Evolutionary conservation across 2,888 invertebrate species (phyloP).

Genomic region (Eledone cirrhosa): DNA sequence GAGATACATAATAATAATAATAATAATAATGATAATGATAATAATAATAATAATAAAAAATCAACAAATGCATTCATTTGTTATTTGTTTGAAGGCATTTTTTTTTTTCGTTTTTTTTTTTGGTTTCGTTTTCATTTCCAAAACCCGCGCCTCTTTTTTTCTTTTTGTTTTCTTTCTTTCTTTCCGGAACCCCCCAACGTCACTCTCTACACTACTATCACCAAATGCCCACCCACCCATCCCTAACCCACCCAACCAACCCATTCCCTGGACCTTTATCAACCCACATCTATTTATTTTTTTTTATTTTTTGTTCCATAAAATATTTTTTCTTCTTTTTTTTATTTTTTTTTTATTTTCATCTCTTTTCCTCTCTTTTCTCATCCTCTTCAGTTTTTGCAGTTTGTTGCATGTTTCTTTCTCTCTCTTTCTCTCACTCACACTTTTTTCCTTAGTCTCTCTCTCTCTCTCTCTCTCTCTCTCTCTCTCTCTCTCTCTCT

Average conservation of each 20-base stretch:
- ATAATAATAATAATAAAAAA: too few relatives aligned
- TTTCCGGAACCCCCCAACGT: too few relatives aligned
- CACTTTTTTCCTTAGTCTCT: neutral
- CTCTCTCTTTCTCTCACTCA: neutral
- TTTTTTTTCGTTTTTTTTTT: too few relatives aligned
- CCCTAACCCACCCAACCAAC: too few relatives aligned
- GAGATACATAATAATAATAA: conserved; percentile 10
- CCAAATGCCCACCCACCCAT: too few relatives aligned
- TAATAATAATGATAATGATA: too few relatives aligned
- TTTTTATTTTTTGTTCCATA: neutral
- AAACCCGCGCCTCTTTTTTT: neutral
- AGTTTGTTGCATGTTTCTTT: neutral
- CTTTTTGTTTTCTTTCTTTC: conserved; percentile 19
- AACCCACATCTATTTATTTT: neutral
- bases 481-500: neutral
- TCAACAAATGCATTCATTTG: neutral
- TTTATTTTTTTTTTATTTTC: neutral
- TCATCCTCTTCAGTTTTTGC: neutral
- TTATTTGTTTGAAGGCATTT: too few relatives aligned
- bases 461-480: neutral
- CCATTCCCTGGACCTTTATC: neutral
- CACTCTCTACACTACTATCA: too few relatives aligned
- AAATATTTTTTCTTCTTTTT: neutral
- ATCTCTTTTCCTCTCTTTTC: neutral
- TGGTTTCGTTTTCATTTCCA: too few relatives aligned